Conservation (phyloP, 2,888 invertebrate genomes). For the Spicauda simplicius region DNA sequence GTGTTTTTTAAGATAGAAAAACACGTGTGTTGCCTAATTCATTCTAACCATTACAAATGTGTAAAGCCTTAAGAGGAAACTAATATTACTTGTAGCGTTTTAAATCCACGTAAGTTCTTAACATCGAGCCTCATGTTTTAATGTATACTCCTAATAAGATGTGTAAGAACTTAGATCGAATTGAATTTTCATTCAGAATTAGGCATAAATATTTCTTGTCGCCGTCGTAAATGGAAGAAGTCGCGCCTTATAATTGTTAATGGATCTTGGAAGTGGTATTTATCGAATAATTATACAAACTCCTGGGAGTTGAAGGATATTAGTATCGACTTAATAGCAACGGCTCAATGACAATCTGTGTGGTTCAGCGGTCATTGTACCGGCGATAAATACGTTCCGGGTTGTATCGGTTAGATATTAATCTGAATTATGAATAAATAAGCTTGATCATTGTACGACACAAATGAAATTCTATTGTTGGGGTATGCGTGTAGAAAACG, state of each 20-base stretch:
- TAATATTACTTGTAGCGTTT: conserved; percentile 4
- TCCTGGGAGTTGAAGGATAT: background rate
- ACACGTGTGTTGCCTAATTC: background rate
- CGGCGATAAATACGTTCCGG: too few relatives aligned
- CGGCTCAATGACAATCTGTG: too few relatives aligned
- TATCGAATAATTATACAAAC: background rate
- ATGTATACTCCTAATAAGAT: conserved; percentile 13
- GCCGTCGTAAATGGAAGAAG: background rate
- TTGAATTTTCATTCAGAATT: conserved; percentile 12
- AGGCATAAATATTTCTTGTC: background rate
- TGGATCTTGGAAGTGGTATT: background rate
- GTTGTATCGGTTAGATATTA: too few relatives aligned
- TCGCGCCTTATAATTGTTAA: background rate
- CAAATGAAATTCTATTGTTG: too few relatives aligned
- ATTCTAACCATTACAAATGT: background rate
- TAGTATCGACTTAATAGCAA: too few relatives aligned
- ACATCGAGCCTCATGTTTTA: conserved; percentile 32
- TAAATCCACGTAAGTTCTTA: conserved; percentile 5
- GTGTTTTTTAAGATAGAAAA: too few relatives aligned
- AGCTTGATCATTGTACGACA: too few relatives aligned
- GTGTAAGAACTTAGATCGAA: conserved; percentile 1
- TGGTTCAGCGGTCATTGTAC: too few relatives aligned
- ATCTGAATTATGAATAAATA: too few relatives aligned
- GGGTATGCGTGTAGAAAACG: too few relatives aligned
- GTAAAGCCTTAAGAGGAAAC: background rate